A percentile compares a stretch with the other conserved stretches of the same genome.
Evolutionary conservation across 2,113 vertebrate species (phyloP).

Genomic region (Typhlomys cinereus): DNA sequence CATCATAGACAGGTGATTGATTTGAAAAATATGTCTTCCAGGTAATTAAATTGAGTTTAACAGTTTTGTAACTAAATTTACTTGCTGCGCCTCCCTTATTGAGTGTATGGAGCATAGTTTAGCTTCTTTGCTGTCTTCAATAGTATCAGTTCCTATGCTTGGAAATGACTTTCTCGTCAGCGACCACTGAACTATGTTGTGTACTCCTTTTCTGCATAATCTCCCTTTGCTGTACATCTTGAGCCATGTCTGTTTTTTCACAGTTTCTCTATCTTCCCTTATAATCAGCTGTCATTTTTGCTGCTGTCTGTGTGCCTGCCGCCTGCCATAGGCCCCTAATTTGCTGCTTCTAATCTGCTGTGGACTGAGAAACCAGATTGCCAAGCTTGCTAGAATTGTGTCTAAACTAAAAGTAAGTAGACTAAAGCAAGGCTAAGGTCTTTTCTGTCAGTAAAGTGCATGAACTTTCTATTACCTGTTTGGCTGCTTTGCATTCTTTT

Average conservation of each 20-base stretch:
- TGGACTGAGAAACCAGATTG: slow-evolving; percentile 67
- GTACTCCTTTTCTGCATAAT: neutral
- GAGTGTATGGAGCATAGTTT: neutral
- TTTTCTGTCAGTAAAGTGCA: slow-evolving; percentile 22
- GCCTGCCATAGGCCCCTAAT: slow-evolving; percentile 57
- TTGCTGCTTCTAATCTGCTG: slow-evolving; percentile 68
- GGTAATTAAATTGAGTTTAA: neutral
- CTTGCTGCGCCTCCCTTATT: neutral
- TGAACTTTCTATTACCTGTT: neutral
- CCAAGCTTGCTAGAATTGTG: slow-evolving; percentile 63
- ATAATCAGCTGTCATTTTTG: slow-evolving; percentile 65
- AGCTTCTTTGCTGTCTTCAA: slow-evolving; percentile 18
- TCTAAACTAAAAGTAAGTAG: slow-evolving; percentile 76
- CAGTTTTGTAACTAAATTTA: neutral
- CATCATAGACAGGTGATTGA: neutral
- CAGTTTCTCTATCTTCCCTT: slow-evolving; percentile 60
- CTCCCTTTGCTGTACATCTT: slow-evolving; percentile 14
- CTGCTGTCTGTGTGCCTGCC: slow-evolving; percentile 67
- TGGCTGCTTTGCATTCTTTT: slow-evolving; percentile 4
- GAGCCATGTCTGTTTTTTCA: slow-evolving; percentile 50
- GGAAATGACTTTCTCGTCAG: neutral
- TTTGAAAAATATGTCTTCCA: slow-evolving; percentile 27
- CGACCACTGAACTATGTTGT: neutral
- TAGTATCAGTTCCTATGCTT: neutral
- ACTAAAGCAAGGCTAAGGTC: neutral